These are phyloP conservation scores for Oncopeltus fasciatus DNA, from an alignment of 1,140 invertebrate genomes.

Conservation along the genomic window DNA sequence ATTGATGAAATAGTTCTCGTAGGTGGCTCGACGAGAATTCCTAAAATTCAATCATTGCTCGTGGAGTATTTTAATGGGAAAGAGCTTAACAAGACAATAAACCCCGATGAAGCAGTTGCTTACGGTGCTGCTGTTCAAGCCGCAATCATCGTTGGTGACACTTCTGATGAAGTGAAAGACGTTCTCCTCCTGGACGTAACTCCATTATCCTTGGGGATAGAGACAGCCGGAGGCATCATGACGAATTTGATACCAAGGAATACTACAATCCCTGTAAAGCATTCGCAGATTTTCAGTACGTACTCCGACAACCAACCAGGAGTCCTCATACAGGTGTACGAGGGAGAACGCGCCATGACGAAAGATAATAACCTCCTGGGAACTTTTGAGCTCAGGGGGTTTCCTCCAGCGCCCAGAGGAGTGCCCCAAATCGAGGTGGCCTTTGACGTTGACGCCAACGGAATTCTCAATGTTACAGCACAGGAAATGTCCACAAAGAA, in stretches of 20 bases:
- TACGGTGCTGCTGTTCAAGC: conserved; percentile 82
- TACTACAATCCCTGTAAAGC: conserved; percentile 90
- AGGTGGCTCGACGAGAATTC: conserved; percentile 96
- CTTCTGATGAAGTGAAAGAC: conserved; percentile 82
- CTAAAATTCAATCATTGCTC: conserved; percentile 89
- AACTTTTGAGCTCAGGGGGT: conserved; percentile 74
- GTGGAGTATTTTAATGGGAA: conserved; percentile 96
- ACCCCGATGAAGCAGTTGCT: conserved; percentile 87
- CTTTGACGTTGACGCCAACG: conserved; percentile 81
- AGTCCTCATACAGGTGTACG: conserved; percentile 74
- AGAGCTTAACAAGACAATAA: conserved; percentile 93
- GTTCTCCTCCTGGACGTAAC: conserved; percentile 84
- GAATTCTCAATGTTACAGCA: conserved; percentile 76
- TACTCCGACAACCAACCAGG: conserved; percentile 94
- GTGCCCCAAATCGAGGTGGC: conserved; percentile 87
- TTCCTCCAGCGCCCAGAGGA: conserved; percentile 85
- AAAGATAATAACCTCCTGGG: conserved; percentile 80
- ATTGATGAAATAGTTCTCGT: conserved; percentile 95
- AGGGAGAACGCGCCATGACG: conserved; percentile 87
- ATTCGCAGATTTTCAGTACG: conserved; percentile 90
- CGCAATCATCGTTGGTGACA: conserved; percentile 88
- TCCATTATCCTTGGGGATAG: conserved; percentile 88
- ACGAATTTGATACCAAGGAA: conserved; percentile 88
- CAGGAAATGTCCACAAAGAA: conserved; percentile 85
- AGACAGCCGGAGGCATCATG: conserved; percentile 95